Base-by-base conservation (phyloP, 2,797 vertebrate species). In the Bufotes viridis region DNA sequence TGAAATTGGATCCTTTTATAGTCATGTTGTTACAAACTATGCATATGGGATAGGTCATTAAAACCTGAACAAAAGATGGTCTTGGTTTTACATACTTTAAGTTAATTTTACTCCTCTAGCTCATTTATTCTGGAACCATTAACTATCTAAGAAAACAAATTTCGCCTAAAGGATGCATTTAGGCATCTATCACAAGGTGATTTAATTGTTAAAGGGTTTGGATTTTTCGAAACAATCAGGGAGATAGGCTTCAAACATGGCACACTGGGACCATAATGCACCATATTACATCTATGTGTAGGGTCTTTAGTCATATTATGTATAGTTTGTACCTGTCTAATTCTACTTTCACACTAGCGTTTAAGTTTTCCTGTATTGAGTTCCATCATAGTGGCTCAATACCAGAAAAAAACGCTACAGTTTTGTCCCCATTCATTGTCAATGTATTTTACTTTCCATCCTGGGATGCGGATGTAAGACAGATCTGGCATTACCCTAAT, bases 1-100 rank as follows among this genome's bases (percentile, higher is more conserved):
- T 88, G 89, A 88, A 92, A 81, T 69, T n/a, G 89, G 87, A 92
- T 90, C 85, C 20, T 90, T 91, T 85, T 65, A 87, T 89, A 60
- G 91, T 83, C 89, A 83, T 87, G 34, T 90, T 89, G 81, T 90
- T 74, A 89, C 87, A 87, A 91, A 92, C 89, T 81, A 49, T 0
- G 51, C 84, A 78, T 0, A n/a, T 34, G 84, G 90, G 10, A 53
- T 6, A 82, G 17, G 11, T 81, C 49, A 53, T 88, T 85, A 83
- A 83, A 88, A 88, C 24, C 67, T 17, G 55, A 55, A 76, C 58
- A 53, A 49, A 72, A 1, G 15, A 78, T 65, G 42, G 58, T 65
- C 22, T 78, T 79, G 29, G 61, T 57, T 86, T 78, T 69, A 67
- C 55, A 78, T 26, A 70, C 58, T 90, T 90, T 81, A 88, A 82